Conservation (phyloP, 2,888 invertebrate species). For the Tolmerus cingulatus region DNA sequence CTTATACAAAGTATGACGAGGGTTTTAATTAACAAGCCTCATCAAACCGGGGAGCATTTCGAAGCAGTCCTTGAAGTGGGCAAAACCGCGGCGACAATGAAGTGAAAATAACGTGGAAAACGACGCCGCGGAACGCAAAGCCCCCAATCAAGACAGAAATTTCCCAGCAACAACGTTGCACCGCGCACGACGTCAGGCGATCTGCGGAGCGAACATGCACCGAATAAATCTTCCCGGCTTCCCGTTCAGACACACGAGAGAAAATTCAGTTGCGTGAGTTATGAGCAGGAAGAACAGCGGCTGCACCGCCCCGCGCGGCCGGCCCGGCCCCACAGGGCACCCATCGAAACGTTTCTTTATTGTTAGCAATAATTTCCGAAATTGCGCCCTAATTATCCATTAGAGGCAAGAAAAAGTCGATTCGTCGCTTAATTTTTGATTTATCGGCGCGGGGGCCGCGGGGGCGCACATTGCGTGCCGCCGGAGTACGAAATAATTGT, state of each 20-base stretch:
- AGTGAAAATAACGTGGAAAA: background rate
- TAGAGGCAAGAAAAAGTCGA: slow-evolving; percentile 27
- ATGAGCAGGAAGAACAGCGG: slow-evolving; percentile 2
- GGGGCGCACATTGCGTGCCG: slow-evolving; percentile 22
- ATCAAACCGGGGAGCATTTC: background rate
- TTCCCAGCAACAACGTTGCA: background rate
- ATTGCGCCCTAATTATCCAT: slow-evolving; percentile 40
- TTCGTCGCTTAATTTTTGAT: slow-evolving; percentile 41
- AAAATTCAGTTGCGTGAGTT: slow-evolving; percentile 10
- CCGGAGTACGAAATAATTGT: slow-evolving; percentile 1
- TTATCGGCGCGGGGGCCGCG: background rate
- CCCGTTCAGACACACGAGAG: background rate
- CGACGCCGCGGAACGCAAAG: background rate
- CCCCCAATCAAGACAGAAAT: background rate
- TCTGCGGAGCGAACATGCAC: slow-evolving; percentile 12
- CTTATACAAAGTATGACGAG: background rate
- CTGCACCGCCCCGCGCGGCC: slow-evolving; percentile 3
- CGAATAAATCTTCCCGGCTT: background rate
- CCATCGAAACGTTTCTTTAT: slow-evolving; percentile 20
- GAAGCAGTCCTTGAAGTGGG: background rate
- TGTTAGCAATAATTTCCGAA: slow-evolving; percentile 35
- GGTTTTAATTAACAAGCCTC: background rate
- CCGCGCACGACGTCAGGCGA: background rate
- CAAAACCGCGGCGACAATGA: background rate
- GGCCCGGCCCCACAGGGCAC: background rate